Conservation (phyloP, 2,797 vertebrate genomes). For the Artibeus jamaicensis region DNA sequence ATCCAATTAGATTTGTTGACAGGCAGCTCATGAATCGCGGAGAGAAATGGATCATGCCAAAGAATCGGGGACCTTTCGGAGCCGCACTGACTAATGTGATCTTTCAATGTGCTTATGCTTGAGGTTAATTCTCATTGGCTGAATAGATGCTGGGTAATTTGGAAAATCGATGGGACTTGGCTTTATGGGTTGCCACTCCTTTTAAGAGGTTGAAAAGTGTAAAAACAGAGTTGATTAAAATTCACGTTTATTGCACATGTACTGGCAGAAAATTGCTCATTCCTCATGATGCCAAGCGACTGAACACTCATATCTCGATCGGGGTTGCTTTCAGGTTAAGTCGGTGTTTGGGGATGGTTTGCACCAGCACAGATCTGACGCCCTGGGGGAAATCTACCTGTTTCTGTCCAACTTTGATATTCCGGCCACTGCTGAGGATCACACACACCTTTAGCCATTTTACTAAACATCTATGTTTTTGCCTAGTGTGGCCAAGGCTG, state of each 20-base stretch:
- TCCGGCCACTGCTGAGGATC: background rate
- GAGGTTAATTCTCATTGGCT: constrained; percentile 69
- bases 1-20: constrained; percentile 60
- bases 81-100: constrained; percentile 25
- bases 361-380: background rate
- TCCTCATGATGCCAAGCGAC: background rate
- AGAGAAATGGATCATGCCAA: constrained; percentile 69
- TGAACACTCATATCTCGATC: background rate
- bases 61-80: constrained; percentile 33
- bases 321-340: background rate
- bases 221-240: constrained; percentile 47
- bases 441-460: background rate
- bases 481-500: background rate
- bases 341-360: background rate
- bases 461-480: background rate
- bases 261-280: background rate
- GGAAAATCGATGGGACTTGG: constrained; percentile 31
- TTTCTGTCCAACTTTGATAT: background rate
- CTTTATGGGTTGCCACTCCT: background rate
- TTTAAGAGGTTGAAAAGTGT: constrained; percentile 35
- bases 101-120: background rate
- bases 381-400: background rate
- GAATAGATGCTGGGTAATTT: constrained; percentile 6
- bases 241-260: background rate
- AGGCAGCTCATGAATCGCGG: constrained; percentile 65